These are phyloP conservation scores for Carlito syrichta DNA, from an alignment of 2,113 vertebrate genomes.

Conservation along the genomic window DNA sequence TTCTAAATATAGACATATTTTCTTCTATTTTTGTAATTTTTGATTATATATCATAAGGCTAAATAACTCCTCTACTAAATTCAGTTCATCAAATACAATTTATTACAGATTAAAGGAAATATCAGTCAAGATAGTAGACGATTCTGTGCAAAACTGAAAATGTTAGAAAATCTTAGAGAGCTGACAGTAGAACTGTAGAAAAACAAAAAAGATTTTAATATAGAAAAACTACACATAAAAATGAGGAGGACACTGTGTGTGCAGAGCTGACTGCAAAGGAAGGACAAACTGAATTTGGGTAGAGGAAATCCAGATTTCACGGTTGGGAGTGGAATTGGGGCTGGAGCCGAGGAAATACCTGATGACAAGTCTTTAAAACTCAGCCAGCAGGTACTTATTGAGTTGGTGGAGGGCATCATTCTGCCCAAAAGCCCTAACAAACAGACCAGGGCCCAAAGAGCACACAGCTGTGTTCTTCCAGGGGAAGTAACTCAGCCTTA, in stretches of 20 bases:
- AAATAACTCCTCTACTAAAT: not conserved
- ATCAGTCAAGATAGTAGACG: not conserved
- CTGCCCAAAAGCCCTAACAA: not conserved
- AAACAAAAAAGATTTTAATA: not conserved
- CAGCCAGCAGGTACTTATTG: not conserved
- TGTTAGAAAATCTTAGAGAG: conserved; percentile 11
- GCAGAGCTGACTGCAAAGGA: not conserved
- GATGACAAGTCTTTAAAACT: not conserved
- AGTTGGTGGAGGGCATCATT: not conserved
- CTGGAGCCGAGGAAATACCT: not conserved
- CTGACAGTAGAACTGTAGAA: not conserved
- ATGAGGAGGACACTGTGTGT: not conserved
- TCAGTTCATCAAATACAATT: conserved; percentile 10
- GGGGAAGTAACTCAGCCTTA: not conserved
- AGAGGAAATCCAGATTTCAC: not conserved
- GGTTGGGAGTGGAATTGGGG: not conserved
- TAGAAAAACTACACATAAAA: not conserved
- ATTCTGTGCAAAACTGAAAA: conserved; percentile 41
- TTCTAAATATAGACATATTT: conserved; percentile 6
- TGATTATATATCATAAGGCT: not conserved
- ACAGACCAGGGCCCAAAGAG: not conserved
- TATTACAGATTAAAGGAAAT: conserved; percentile 30
- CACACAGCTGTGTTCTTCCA: not conserved
- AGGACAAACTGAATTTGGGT: not conserved
- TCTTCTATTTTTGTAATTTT: conserved; percentile 18